These are phyloP conservation scores for Larimichthys polyactis DNA, from an alignment of 2,113 vertebrate species.

Conservation along the genomic window DNA sequence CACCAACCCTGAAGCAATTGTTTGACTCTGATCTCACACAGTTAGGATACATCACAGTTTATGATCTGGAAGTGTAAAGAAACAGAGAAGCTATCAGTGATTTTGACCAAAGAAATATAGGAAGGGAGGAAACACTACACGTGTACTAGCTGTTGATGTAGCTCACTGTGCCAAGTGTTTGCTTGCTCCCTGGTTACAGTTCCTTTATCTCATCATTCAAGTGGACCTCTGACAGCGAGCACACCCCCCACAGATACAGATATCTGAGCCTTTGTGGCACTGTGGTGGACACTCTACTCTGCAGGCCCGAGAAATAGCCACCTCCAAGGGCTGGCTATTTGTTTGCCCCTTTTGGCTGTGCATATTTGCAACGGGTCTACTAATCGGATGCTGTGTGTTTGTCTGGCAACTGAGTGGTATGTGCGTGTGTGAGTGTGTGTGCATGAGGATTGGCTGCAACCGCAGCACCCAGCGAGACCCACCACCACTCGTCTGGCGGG, in stretches of 20 bases:
- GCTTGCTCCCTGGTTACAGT: constrained; percentile 18
- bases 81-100: neutral
- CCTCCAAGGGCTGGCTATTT: constrained; percentile 28
- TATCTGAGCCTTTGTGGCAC: constrained; percentile 23
- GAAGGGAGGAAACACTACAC: neutral
- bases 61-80: neutral
- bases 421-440: neutral
- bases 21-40: neutral
- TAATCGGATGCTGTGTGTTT: constrained; percentile 39
- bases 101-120: neutral
- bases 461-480: constrained; percentile 41
- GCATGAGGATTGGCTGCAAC: constrained; percentile 52
- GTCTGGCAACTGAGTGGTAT: constrained; percentile 33
- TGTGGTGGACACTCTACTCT: neutral
- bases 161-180: neutral
- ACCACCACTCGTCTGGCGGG: constrained; percentile 59
- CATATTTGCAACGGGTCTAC: constrained; percentile 39
- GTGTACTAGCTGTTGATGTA: neutral
- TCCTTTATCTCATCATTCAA: constrained; percentile 46
- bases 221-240: constrained; percentile 41
- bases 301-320: neutral
- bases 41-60: neutral
- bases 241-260: constrained; percentile 36
- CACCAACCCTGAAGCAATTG: neutral
- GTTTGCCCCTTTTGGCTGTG: constrained; percentile 48